Conservation (phyloP, 2,888 invertebrate species). For the Metopia argyrocephala region DNA sequence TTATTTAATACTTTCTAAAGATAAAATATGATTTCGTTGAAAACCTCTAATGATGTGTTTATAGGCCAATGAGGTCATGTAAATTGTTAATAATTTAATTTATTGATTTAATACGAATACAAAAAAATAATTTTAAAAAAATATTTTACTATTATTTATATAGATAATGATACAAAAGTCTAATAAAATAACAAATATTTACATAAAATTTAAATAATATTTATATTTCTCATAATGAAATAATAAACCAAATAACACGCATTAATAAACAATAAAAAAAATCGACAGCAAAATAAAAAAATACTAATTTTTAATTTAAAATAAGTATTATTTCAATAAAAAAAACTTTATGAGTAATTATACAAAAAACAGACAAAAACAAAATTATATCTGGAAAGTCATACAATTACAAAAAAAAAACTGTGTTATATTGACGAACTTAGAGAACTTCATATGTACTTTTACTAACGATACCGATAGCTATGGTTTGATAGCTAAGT, state of each 20-base stretch:
- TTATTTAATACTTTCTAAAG: too few species aligned
- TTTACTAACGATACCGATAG: too few species aligned
- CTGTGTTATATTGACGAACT: too few species aligned
- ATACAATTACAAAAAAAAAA: too few species aligned
- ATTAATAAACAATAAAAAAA: background rate
- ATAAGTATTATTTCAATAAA: too few species aligned
- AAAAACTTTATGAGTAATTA: too few species aligned
- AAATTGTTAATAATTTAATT: constrained; percentile 44
- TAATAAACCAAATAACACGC: background rate
- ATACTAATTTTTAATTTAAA: too few species aligned
- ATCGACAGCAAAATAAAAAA: background rate
- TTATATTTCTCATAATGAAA: background rate
- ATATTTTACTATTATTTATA: background rate
- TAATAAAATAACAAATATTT: background rate
- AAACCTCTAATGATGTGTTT: constrained; percentile 58
- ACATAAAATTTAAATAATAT: background rate
- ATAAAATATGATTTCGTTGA: constrained; percentile 23
- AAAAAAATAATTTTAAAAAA: too few species aligned
- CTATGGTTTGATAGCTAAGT: too few species aligned
- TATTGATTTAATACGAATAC: background rate
- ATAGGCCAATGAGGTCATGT: constrained; percentile 47
- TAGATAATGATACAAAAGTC: background rate
- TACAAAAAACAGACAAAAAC: too few species aligned
- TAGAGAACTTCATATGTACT: too few species aligned
- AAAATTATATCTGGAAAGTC: too few species aligned